Percentiles rank a stretch among this genome's conserved stretches.
phyloP scores from a whole-genome alignment of 2,888 invertebrate species.

The Phrixothrix hirtus region DNA sequence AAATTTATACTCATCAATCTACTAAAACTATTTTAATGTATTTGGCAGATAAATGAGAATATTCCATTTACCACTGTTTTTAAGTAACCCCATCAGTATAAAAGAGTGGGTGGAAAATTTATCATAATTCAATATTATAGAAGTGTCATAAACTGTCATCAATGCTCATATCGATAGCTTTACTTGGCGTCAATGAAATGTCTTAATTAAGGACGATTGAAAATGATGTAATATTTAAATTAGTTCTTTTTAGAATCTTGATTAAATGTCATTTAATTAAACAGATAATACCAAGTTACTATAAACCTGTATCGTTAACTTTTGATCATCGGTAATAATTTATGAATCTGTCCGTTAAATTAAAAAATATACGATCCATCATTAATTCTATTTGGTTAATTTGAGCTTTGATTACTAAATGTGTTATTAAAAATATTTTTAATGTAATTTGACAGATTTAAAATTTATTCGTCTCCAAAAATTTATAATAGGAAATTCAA shows the following conservation, averaged over 20 bases:
- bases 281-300: background rate
- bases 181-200: conserved; percentile 13
- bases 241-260: background rate
- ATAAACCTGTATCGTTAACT: too few species aligned
- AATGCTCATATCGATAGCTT: conserved; percentile 12
- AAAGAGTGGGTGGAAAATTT: conserved; percentile 16
- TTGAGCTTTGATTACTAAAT: too few species aligned
- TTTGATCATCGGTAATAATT: too few species aligned
- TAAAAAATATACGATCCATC: too few species aligned
- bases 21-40: background rate
- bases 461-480: too few species aligned
- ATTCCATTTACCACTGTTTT: conserved; percentile 3
- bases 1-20: background rate
- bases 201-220: conserved; percentile 15
- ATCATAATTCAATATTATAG: conserved; percentile 21
- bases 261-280: background rate
- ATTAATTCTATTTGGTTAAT: too few species aligned
- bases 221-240: conserved; percentile 17
- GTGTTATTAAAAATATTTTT: too few species aligned
- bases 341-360: too few species aligned
- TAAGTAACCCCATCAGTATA: conserved; percentile 6
- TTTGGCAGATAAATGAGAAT: conserved; percentile 8
- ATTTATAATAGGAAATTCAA: too few species aligned
- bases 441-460: too few species aligned
- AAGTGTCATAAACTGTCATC: conserved; percentile 16